These are phyloP conservation scores for Lysiphlebus fabarum DNA, from an alignment of 1,140 invertebrate species.

Conservation along the genomic window DNA sequence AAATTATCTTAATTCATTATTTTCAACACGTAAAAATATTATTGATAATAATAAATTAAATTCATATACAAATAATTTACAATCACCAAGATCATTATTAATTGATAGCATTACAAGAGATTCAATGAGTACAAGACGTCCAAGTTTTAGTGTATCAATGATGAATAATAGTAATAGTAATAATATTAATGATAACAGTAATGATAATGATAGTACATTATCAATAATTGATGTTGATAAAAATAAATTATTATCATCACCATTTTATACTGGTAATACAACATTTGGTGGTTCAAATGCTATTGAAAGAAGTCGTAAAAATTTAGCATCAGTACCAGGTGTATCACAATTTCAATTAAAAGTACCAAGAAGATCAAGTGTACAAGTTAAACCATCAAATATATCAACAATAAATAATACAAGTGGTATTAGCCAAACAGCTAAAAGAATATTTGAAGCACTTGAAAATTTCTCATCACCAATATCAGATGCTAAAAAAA, in stretches of 20 bases:
- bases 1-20: slow-evolving; percentile 35
- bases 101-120: slow-evolving; percentile 41
- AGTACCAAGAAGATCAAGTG: slow-evolving; percentile 44
- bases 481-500: slow-evolving; percentile 68
- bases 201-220: slow-evolving; percentile 35
- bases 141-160: slow-evolving; percentile 60
- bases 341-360: slow-evolving; percentile 41
- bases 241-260: slow-evolving; percentile 53
- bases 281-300: slow-evolving; percentile 72
- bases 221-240: slow-evolving; percentile 14
- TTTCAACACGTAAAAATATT: slow-evolving; percentile 41
- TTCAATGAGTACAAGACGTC: slow-evolving; percentile 53
- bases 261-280: slow-evolving; percentile 79
- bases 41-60: slow-evolving; percentile 45
- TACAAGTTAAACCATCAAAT: slow-evolving; percentile 56
- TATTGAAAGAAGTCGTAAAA: slow-evolving; percentile 57
- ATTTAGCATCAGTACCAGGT: slow-evolving; percentile 39
- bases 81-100: slow-evolving; percentile 46
- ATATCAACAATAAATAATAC: slow-evolving; percentile 33
- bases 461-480: slow-evolving; percentile 73
- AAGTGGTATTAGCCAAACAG: slow-evolving; percentile 59
- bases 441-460: slow-evolving; percentile 67
- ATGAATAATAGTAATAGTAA: slow-evolving; percentile 42
- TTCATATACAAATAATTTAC: slow-evolving; percentile 44
- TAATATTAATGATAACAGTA: slow-evolving; percentile 36